phyloP scores from a whole-genome alignment of 2,888 invertebrate genomes.

The Napeogenes sylphis region DNA sequence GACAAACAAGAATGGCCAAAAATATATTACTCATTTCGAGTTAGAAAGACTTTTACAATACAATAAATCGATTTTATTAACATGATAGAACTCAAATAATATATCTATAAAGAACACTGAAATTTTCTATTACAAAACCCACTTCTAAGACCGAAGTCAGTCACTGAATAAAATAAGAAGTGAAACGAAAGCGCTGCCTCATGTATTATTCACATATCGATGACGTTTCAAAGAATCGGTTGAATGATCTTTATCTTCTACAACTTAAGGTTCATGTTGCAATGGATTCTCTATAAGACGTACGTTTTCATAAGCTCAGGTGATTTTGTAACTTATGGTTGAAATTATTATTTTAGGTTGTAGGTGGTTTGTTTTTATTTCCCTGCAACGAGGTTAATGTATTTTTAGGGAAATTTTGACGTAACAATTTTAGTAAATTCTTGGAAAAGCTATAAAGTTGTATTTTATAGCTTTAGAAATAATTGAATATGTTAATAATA shows the following conservation, averaged over 20 bases:
- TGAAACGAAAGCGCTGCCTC: conserved; percentile 3
- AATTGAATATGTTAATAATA: no score
- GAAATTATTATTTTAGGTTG: conserved; percentile 6
- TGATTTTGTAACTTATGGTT: neutral
- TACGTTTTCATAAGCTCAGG: conserved; percentile 1
- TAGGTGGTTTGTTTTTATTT: neutral
- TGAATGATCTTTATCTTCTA: neutral
- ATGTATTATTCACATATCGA: conserved; percentile 4
- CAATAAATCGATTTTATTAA: no score
- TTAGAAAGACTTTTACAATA: no score
- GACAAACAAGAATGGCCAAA: no score
- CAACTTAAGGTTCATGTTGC: neutral
- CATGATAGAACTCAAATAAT: no score
- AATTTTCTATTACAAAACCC: neutral
- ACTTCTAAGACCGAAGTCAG: neutral
- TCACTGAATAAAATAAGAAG: conserved; percentile 9
- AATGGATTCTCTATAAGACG: neutral
- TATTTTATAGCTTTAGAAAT: no score
- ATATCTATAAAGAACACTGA: no score
- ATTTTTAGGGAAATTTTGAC: no score
- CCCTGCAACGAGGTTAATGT: neutral
- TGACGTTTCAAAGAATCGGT: neutral
- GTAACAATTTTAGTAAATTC: no score
- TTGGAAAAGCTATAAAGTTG: no score
- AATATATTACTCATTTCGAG: no score